These are phyloP conservation scores for Stenoptilia bipunctidactyla DNA, from an alignment of 2,888 invertebrate genomes.

Conservation along the genomic window DNA sequence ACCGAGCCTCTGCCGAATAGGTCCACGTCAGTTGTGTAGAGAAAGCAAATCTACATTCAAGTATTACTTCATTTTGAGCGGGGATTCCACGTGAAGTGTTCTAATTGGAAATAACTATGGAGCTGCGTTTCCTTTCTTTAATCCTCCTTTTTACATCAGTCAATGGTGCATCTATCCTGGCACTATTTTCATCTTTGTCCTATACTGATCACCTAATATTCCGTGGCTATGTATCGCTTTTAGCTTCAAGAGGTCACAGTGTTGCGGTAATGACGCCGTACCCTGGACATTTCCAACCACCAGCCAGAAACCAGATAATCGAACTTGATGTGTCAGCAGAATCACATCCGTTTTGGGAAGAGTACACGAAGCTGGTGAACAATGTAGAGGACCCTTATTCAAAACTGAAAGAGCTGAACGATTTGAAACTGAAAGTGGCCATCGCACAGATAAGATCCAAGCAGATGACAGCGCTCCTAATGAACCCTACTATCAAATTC, in stretches of 20 bases:
- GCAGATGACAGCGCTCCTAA: constrained; percentile 43
- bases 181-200: constrained; percentile 51
- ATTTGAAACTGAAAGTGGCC: constrained; percentile 40
- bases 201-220: constrained; percentile 51
- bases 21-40: no score
- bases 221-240: constrained; percentile 43
- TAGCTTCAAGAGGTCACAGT: constrained; percentile 42
- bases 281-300: constrained; percentile 45
- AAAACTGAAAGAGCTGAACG: constrained; percentile 36
- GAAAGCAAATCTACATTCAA: no score
- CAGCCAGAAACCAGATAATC: constrained; percentile 40
- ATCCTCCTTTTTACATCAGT: constrained; percentile 13
- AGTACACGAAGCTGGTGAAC: constrained; percentile 36
- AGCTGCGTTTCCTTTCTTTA: neutral
- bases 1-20: no score
- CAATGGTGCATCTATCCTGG: constrained; percentile 40
- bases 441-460: constrained; percentile 52
- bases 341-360: constrained; percentile 45
- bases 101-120: no score
- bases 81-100: no score
- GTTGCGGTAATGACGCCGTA: constrained; percentile 56
- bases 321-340: constrained; percentile 49
- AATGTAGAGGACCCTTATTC: constrained; percentile 47
- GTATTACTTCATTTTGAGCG: no score
- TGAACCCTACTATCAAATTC: constrained; percentile 56